Conservation (phyloP, 1,140 invertebrate genomes). For the Temnothorax longispinosus region DNA sequence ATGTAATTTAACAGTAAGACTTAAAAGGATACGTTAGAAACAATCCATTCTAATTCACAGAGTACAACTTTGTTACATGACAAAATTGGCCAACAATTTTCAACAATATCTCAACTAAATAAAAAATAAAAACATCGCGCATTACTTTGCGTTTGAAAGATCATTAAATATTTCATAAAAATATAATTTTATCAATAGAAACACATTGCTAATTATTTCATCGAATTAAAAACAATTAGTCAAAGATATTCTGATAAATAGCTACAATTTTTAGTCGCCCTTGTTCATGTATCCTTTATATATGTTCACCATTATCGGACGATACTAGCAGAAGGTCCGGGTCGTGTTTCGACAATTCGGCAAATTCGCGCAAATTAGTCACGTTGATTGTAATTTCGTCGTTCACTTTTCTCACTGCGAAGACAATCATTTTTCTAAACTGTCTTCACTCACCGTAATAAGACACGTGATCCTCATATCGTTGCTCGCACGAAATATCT, state of each 20-base stretch:
- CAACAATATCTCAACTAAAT: not conserved
- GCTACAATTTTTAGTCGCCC: not conserved
- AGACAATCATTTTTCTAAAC: not conserved
- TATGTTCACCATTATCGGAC: not conserved
- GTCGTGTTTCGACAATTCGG: not conserved
- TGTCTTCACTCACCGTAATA: slow-evolving; percentile 68
- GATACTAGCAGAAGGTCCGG: not conserved
- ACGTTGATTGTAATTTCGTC: not conserved
- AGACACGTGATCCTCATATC: slow-evolving; percentile 72
- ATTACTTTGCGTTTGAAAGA: not conserved
- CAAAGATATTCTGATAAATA: not conserved
- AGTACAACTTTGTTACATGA: not conserved
- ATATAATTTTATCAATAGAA: not conserved
- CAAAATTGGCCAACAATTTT: not conserved
- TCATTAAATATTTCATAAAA: not conserved
- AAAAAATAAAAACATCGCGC: not conserved
- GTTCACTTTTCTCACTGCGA: slow-evolving; percentile 45
- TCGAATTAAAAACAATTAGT: not conserved
- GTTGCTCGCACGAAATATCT: slow-evolving; percentile 50
- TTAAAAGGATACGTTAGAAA: not conserved
- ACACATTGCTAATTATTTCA: not conserved
- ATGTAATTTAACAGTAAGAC: not conserved
- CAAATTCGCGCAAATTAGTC: not conserved
- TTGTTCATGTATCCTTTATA: not conserved
- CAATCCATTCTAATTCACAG: not conserved